Base-by-base conservation (phyloP, 1,140 invertebrate species). In the Drosophila pectinifera region DNA sequence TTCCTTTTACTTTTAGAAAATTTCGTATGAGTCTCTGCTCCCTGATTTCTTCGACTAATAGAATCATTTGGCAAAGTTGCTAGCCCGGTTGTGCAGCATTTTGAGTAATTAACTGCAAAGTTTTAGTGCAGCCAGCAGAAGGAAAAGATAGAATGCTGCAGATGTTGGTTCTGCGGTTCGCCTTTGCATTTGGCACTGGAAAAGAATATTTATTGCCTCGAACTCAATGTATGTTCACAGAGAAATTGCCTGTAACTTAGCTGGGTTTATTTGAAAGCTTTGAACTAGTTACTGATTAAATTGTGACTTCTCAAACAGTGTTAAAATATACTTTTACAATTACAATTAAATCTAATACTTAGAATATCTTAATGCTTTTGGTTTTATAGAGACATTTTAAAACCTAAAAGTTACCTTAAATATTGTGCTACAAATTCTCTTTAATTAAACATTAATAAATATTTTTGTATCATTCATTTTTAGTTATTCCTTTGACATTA, bases 41-140 rank as follows among this genome's bases (percentile, higher is more conserved):
- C 59, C 59, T 63, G 59, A 59, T 26, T 59, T 72, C 53, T 64
- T 65, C 59, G 48, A 65, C 69, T 76, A 76, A 76, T 76, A 76
- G 73, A 76, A 76, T 81, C 79, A 81, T 70, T 81, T 78, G 63
- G 76, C 45, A 51, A 82, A 82, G 74, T 82, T 85, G 83, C 68
- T 55, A 55, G 76, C 69, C 82, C 82, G 82, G 82, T 85, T 82
- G 64, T 61, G 78, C 79, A 85, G 72, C 82, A 82, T 85, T 88
- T 85, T 88, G 83, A 88, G 79, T 85, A 85, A 85, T 85, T 88
- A 85, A 85, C 82, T 88, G 79, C 82, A 82, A 82, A 88, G 79
- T 88, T 85, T 88, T 82, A 88, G 78, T 86, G 69, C 56, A 48
- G 53, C 69, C 57, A 73, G 49, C 42, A 41, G 34, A 36, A 6